Conservation (phyloP, 37 sponge, comb jelly and placozoan species). For the Crambe crambe region DNA sequence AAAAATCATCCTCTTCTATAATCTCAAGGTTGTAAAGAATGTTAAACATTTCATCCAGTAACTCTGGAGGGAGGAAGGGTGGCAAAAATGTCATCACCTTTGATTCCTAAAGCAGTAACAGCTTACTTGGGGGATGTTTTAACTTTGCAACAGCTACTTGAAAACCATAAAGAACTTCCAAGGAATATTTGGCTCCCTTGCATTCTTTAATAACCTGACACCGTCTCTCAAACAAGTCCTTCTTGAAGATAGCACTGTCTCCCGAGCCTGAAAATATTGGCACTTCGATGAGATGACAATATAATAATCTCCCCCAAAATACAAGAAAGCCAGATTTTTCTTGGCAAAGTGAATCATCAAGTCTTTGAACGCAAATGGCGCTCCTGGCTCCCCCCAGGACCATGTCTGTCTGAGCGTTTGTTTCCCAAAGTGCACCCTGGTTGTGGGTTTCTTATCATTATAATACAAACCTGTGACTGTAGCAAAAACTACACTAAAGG, state of each 20-base stretch:
- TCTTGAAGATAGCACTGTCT: slow-evolving; percentile 2
- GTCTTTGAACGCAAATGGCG: too few species aligned
- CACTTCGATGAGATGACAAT: too few species aligned
- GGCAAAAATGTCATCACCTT: too few species aligned
- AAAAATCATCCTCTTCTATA: slow-evolving; percentile 40
- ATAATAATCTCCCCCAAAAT: too few species aligned
- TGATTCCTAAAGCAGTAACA: too few species aligned
- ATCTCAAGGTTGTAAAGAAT: slow-evolving; percentile 57
- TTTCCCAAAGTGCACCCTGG: too few species aligned
- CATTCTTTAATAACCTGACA: slow-evolving; percentile 27
- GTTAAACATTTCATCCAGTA: slow-evolving; percentile 57
- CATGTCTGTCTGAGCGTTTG: too few species aligned
- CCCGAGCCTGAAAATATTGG: slow-evolving; percentile 52
- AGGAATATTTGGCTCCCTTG: slow-evolving; percentile 17
- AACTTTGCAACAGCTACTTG: slow-evolving; percentile 31
- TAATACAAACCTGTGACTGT: slow-evolving; percentile 24
- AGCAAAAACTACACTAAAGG: slow-evolving; percentile 33
- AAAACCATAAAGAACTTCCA: slow-evolving; percentile 52
- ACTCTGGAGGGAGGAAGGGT: slow-evolving; percentile 21
- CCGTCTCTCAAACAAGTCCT: slow-evolving; percentile 39
- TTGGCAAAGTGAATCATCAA: too few species aligned
- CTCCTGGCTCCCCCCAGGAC: too few species aligned
- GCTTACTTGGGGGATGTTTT: slow-evolving; percentile 61
- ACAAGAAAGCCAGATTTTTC: too few species aligned
- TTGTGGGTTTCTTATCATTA: too few species aligned